phyloP scores from a whole-genome alignment of 1,140 invertebrate genomes.

The Atopsyche davidsoni region DNA sequence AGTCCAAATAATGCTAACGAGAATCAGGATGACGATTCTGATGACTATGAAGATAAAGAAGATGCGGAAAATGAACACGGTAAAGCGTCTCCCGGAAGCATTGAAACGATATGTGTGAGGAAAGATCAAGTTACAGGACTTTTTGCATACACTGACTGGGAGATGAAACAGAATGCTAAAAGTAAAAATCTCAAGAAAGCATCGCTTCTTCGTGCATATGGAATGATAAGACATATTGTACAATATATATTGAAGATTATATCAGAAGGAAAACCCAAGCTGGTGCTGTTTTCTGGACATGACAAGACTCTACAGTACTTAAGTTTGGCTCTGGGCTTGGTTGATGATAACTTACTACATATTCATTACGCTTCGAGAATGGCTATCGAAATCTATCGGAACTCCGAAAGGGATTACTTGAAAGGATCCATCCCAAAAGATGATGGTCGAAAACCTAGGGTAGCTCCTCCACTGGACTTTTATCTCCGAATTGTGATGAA shows the following conservation, averaged over 20 bases:
- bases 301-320: constrained; percentile 84
- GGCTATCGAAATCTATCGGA: constrained; percentile 74
- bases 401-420: constrained; percentile 47
- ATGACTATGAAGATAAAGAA: constrained; percentile 41
- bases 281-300: constrained; percentile 86
- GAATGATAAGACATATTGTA: constrained; percentile 70
- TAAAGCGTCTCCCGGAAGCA: constrained; percentile 32
- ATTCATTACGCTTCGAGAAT: constrained; percentile 77
- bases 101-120: constrained; percentile 54
- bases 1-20: constrained; percentile 40
- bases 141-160: constrained; percentile 71
- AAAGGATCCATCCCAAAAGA: constrained; percentile 35
- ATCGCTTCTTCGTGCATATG: constrained; percentile 68
- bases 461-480: constrained; percentile 53
- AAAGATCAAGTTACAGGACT: constrained; percentile 65
- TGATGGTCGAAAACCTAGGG: constrained; percentile 30
- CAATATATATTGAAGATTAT: constrained; percentile 72
- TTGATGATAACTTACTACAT: constrained; percentile 48
- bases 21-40: constrained; percentile 43
- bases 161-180: constrained; percentile 58
- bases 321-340: constrained; percentile 67
- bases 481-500: constrained; percentile 81
- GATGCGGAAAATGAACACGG: constrained; percentile 29
- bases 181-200: constrained; percentile 59
- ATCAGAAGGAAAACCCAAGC: constrained; percentile 68